Conservation (phyloP, 2,113 vertebrate genomes). For the Megaceryle maxima region DNA sequence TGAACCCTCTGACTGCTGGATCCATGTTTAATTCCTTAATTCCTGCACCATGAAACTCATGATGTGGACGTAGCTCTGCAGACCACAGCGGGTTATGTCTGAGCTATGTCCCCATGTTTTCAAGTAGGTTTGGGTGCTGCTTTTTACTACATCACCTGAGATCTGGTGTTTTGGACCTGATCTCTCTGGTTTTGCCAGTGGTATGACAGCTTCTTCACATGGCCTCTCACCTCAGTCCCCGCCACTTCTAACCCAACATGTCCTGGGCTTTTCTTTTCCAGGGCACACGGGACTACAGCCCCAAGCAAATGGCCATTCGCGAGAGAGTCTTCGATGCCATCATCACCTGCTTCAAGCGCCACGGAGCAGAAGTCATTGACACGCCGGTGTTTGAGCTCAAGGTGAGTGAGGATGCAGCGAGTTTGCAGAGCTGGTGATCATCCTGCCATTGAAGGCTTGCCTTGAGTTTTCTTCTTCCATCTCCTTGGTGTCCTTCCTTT, state of each 20-base stretch:
- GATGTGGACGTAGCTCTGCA: background rate
- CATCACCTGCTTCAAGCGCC: conserved; percentile 89
- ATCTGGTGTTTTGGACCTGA: background rate
- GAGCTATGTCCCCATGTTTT: background rate
- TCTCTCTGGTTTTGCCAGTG: background rate
- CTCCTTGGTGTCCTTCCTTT: background rate
- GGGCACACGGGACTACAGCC: conserved; percentile 94
- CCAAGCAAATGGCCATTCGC: conserved; percentile 97
- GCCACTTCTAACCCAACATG: background rate
- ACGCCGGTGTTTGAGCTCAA: conserved; percentile 97
- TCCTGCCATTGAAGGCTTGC: background rate
- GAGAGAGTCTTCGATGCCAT: conserved; percentile 90
- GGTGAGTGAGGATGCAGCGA: conserved; percentile 72
- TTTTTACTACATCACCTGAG: background rate
- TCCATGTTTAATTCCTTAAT: background rate
- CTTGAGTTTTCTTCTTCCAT: background rate
- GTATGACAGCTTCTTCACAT: background rate
- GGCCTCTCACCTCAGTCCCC: background rate
- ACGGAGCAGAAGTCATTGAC: conserved; percentile 95
- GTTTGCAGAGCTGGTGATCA: background rate
- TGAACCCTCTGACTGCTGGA: background rate
- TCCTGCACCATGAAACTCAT: background rate
- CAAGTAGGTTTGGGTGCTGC: fast-evolving
- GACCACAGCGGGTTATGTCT: background rate
- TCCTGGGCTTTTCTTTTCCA: conserved; percentile 25